phyloP scores from a whole-genome alignment of 2,888 invertebrate genomes.

The Abrostola triplasia region DNA sequence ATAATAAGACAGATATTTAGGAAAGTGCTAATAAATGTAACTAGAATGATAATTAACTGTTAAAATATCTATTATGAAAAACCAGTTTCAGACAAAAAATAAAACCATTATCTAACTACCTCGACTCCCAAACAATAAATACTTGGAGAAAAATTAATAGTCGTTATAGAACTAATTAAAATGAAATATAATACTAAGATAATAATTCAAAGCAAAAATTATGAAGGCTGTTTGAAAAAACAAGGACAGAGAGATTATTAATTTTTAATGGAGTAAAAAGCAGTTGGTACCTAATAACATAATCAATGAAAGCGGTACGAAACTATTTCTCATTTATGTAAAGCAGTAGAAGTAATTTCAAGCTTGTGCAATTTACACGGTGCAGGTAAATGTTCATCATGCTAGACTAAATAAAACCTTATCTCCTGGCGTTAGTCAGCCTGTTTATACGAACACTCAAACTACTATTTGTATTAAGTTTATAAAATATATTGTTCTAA shows the following conservation, averaged over 20 bases:
- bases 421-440: constrained; percentile 62
- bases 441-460: constrained; percentile 18
- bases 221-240: constrained; percentile 24
- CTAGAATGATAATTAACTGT: constrained; percentile 2
- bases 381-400: constrained; percentile 69
- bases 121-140: constrained; percentile 20
- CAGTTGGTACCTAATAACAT: constrained; percentile 48
- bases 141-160: constrained; percentile 23
- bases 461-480: background rate
- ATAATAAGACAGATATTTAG: too few species aligned
- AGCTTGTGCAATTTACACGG: constrained; percentile 79
- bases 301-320: constrained; percentile 65
- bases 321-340: constrained; percentile 76
- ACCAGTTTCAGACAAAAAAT: constrained; percentile 7
- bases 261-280: constrained; percentile 51
- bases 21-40: constrained; percentile 2
- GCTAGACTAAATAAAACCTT: constrained; percentile 74
- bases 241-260: constrained; percentile 33
- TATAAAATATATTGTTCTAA: too few species aligned
- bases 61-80: constrained; percentile 20
- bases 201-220: constrained; percentile 19
- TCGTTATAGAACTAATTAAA: constrained; percentile 43
- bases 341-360: constrained; percentile 80
- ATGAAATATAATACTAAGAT: constrained; percentile 36
- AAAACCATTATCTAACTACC: constrained; percentile 15